A percentile compares a stretch with the other conserved stretches of the same genome.
Conservation (phyloP, 2,113 vertebrate species). For the Lagenorhynchus albirostris region DNA sequence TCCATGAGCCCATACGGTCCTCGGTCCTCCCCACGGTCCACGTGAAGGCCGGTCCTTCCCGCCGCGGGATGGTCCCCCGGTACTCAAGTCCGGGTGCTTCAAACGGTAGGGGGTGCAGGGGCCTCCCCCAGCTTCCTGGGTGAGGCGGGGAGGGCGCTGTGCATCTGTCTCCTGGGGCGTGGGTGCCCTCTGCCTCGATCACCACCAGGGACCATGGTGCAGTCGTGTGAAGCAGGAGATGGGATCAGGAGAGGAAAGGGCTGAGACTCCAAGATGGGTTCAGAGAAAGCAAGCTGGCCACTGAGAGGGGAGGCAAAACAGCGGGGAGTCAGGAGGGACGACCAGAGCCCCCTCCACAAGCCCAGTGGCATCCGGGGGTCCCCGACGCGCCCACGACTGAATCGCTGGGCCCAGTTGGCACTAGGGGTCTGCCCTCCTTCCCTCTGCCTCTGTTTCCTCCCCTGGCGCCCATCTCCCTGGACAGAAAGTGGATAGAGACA, state of each 20-base stretch:
- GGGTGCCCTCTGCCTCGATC: not conserved
- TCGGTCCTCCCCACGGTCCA: not conserved
- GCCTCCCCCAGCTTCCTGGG: not conserved
- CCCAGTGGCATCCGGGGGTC: rapidly evolving
- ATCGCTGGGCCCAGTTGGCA: not conserved
- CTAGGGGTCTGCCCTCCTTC: not conserved
- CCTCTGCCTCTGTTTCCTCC: not conserved
- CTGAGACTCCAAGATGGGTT: not conserved
- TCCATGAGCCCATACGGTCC: rapidly evolving
- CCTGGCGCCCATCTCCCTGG: not conserved
- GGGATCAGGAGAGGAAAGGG: not conserved
- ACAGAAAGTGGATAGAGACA: not conserved
- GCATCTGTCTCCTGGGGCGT: rapidly evolving
- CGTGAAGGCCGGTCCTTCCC: not conserved
- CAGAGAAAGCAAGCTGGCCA: rapidly evolving
- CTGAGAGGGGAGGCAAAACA: not conserved
- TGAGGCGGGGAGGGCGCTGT: rapidly evolving
- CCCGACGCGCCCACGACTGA: rapidly evolving
- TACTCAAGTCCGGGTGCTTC: not conserved
- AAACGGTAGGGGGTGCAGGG: rapidly evolving
- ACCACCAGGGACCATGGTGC: rapidly evolving
- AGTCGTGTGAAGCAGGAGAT: not conserved
- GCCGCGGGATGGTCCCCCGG: rapidly evolving
- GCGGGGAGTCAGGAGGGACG: not conserved
- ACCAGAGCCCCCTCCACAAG: not conserved